phyloP scores from a whole-genome alignment of 2,113 vertebrate genomes.

The Thunnus thynnus region DNA sequence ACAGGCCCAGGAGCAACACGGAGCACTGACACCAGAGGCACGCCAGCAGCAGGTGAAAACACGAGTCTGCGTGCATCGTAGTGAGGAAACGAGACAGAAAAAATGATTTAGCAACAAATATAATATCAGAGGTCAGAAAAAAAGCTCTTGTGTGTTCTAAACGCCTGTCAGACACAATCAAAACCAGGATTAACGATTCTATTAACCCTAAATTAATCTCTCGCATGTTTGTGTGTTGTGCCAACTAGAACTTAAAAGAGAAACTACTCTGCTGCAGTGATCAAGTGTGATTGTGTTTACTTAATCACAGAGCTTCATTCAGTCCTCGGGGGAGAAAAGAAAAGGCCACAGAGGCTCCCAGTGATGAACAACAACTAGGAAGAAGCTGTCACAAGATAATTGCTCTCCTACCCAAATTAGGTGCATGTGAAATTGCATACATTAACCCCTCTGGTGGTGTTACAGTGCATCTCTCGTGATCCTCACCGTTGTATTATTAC shows the following conservation, averaged over 20 bases:
- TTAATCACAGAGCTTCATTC: conserved; percentile 77
- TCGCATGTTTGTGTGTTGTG: conserved; percentile 65
- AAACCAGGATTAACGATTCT: conserved; percentile 52
- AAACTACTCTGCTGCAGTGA: conserved; percentile 48
- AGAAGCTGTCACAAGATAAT: conserved; percentile 74
- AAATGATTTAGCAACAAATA: conserved; percentile 1
- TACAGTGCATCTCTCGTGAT: conserved; percentile 14
- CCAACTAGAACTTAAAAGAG: conserved; percentile 64
- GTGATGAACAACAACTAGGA: conserved; percentile 68
- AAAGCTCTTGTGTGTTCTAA: conserved; percentile 6
- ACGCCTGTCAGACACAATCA: conserved; percentile 46
- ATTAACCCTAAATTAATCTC: conserved; percentile 82
- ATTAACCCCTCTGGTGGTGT: conserved; percentile 69
- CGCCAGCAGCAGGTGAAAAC: conserved; percentile 79
- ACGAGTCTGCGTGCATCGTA: conserved; percentile 52
- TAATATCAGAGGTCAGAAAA: conserved; percentile 18
- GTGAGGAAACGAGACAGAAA: neutral
- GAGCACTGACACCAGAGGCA: conserved; percentile 73
- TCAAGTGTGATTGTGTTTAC: conserved; percentile 79
- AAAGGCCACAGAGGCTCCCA: conserved; percentile 59
- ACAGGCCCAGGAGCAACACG: conserved; percentile 56
- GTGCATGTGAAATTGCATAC: conserved; percentile 66
- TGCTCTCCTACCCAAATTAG: conserved; percentile 73
- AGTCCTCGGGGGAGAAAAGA: conserved; percentile 69
- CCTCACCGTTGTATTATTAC: conserved; percentile 29